These are phyloP conservation scores for Nilaparvata lugens DNA, from an alignment of 1,140 invertebrate species.

Conservation along the genomic window DNA sequence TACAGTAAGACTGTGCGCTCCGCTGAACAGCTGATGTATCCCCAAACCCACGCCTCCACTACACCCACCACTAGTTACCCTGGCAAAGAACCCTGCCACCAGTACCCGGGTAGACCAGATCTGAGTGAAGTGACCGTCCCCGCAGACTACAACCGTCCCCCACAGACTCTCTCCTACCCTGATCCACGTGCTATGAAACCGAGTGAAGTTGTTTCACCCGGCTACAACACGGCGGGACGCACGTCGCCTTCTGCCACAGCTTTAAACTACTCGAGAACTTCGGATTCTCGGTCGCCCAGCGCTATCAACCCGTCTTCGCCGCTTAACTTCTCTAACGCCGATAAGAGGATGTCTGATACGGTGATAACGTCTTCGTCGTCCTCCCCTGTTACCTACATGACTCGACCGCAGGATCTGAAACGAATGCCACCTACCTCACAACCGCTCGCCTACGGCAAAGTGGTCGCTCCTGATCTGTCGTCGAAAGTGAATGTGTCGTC, in stretches of 20 bases:
- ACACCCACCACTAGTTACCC: slow-evolving; percentile 13
- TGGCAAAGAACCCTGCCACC: background rate
- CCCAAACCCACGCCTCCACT: background rate
- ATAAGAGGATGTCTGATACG: background rate
- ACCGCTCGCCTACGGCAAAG: background rate
- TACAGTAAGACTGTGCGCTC: background rate
- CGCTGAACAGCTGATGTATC: background rate
- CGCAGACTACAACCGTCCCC: slow-evolving; percentile 3
- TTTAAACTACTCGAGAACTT: slow-evolving; percentile 11
- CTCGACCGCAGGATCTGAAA: slow-evolving; percentile 4
- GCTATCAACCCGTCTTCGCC: slow-evolving; percentile 7
- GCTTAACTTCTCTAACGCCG: slow-evolving; percentile 12
- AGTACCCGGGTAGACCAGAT: background rate
- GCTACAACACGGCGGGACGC: background rate
- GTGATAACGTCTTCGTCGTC: background rate
- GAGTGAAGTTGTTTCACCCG: background rate
- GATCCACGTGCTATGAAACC: slow-evolving; percentile 10
- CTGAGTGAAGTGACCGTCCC: background rate
- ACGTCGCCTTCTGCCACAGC: slow-evolving; percentile 2
- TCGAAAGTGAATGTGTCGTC: slow-evolving; percentile 17
- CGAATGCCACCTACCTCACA: background rate
- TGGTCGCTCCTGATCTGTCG: background rate
- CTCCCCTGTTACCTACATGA: slow-evolving; percentile 4
- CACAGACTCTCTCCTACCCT: slow-evolving; percentile 5
- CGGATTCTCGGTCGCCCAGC: slow-evolving; percentile 4